Conservation (phyloP, 2,888 invertebrate species). For the Diloba caeruleocephala region DNA sequence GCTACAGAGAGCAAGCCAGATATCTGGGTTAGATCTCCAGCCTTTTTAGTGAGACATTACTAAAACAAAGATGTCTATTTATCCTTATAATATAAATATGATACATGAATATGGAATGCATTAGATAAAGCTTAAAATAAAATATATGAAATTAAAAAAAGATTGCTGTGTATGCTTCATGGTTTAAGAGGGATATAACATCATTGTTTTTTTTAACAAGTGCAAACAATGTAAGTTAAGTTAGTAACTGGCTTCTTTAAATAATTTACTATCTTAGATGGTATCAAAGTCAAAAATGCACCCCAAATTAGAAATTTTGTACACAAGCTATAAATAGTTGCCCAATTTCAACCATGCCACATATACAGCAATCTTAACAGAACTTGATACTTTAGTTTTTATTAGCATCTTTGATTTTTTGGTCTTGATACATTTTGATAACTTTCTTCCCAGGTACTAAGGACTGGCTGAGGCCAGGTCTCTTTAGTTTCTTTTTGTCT, state of each 20-base stretch:
- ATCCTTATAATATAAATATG: constrained; percentile 3
- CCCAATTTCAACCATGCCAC: constrained; percentile 24
- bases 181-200: background rate
- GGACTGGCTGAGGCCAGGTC: constrained; percentile 93
- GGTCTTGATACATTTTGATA: constrained; percentile 93
- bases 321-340: background rate
- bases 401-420: constrained; percentile 85
- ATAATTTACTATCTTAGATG: too few relatives aligned
- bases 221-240: too few relatives aligned
- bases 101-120: constrained; percentile 42
- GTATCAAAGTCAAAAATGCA: too few relatives aligned
- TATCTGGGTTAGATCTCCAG: too few relatives aligned
- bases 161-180: constrained; percentile 32
- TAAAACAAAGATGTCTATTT: constrained; percentile 19
- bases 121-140: constrained; percentile 23
- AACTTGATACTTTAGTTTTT: constrained; percentile 59
- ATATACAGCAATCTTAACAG: constrained; percentile 30
- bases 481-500: constrained; percentile 90
- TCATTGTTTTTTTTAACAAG: too few relatives aligned
- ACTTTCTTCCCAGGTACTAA: constrained; percentile 96
- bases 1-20: too few relatives aligned
- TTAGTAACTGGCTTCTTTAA: too few relatives aligned
- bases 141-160: constrained; percentile 22
- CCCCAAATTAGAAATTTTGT: too few relatives aligned
- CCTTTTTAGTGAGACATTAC: background rate